Conservation (phyloP, 2,113 vertebrate species). For the Syngnathoides biaculeatus region DNA sequence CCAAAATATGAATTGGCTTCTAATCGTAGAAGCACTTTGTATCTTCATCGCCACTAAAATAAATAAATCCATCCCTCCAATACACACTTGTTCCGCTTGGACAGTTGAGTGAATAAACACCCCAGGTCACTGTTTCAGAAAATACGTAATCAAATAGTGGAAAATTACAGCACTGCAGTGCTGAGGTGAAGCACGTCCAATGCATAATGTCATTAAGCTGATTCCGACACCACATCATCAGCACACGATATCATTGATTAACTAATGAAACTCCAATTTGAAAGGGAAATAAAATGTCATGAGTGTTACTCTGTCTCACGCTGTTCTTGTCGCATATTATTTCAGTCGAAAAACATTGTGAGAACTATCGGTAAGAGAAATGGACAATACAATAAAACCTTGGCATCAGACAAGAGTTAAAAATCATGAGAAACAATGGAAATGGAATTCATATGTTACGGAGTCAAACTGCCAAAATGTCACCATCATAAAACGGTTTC, state of each 20-base stretch:
- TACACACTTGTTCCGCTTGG: background rate
- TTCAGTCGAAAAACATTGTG: background rate
- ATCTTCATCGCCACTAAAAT: background rate
- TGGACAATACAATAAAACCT: background rate
- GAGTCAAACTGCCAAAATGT: too few relatives aligned
- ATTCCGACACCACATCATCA: background rate
- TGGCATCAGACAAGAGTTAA: background rate
- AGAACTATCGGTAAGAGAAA: too few relatives aligned
- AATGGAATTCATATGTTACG: background rate
- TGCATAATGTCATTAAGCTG: background rate
- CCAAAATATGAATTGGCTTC: background rate
- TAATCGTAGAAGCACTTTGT: background rate
- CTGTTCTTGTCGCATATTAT: background rate
- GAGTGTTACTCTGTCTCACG: background rate
- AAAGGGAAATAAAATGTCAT: background rate
- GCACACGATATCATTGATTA: background rate
- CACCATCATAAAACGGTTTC: too few relatives aligned
- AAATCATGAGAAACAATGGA: background rate
- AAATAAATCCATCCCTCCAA: background rate
- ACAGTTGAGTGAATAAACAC: background rate
- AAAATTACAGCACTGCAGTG: background rate
- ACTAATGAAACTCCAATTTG: background rate
- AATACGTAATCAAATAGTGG: background rate
- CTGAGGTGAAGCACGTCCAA: background rate
- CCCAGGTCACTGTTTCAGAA: background rate